These are phyloP conservation scores for Noctua comes DNA, from an alignment of 2,888 invertebrate genomes.

Conservation along the genomic window DNA sequence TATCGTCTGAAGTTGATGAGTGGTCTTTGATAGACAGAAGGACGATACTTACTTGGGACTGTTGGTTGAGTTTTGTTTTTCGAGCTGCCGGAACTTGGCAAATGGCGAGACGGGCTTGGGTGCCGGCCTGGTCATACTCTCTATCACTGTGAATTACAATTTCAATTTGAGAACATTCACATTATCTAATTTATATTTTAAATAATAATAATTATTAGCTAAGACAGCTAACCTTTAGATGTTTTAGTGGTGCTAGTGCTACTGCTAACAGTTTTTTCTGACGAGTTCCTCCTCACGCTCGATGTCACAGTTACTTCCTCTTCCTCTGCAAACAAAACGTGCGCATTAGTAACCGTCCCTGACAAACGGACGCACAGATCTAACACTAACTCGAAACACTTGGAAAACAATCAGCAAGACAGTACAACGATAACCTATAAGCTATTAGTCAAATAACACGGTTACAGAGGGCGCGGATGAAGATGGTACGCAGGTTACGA, in stretches of 20 bases:
- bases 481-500: constrained; percentile 81
- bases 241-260: constrained; percentile 90
- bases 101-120: constrained; percentile 95
- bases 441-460: constrained; percentile 89
- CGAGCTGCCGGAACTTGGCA: constrained; percentile 97
- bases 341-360: constrained; percentile 27
- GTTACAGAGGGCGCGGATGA: constrained; percentile 83
- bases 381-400: constrained; percentile 78
- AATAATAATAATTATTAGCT: background rate
- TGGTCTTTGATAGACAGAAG: background rate
- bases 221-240: constrained; percentile 87
- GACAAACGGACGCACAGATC: constrained; percentile 30
- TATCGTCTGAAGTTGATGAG: constrained; percentile 44
- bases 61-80: constrained; percentile 95
- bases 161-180: too few species aligned
- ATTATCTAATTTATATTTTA: background rate
- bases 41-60: constrained; percentile 93
- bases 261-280: constrained; percentile 90
- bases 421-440: constrained; percentile 83
- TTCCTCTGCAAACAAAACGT: constrained; percentile 81
- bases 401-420: constrained; percentile 85
- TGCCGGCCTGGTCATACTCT: constrained; percentile 87
- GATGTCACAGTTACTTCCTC: constrained; percentile 87
- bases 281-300: constrained; percentile 88
- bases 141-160: constrained; percentile 85